Percentiles rank a stretch among this genome's conserved stretches.
Evolutionary conservation across 1,140 invertebrate genomes (phyloP).

Genomic region (Rhopalosiphum padi): DNA sequence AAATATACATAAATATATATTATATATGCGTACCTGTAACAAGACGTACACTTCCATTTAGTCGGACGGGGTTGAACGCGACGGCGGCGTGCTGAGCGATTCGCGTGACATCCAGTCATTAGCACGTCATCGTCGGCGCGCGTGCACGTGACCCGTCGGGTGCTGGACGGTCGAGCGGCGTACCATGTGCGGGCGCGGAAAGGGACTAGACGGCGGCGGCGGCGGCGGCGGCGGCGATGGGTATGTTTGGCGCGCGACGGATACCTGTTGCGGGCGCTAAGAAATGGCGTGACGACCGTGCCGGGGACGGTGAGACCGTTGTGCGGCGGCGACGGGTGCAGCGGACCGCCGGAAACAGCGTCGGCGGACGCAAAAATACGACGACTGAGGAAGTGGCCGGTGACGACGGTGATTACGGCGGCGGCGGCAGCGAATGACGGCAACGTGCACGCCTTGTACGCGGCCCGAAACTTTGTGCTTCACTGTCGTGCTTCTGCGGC

Average conservation of each 20-base stretch:
- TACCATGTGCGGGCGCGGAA: not conserved
- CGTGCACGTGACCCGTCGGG: not conserved
- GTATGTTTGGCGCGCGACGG: not conserved
- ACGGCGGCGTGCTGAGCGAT: constrained; percentile 12
- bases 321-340: not conserved
- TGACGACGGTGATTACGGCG: not conserved
- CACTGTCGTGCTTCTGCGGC: not conserved
- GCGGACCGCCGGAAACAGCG: not conserved
- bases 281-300: not conserved
- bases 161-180: not conserved
- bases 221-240: not conserved
- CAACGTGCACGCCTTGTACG: constrained; percentile 15
- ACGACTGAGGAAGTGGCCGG: not conserved
- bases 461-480: constrained; percentile 39
- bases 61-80: not conserved
- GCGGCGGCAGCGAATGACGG: not conserved
- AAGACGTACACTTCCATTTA: constrained; percentile 33
- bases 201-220: not conserved
- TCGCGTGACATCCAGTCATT: constrained; percentile 17
- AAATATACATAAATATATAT: too few relatives aligned
- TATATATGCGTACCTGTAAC: not conserved
- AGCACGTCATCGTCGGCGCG: constrained; percentile 24
- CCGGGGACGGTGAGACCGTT: not conserved
- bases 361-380: not conserved
- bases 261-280: not conserved